These are phyloP conservation scores for Protonibea diacanthus DNA, from an alignment of 2,797 vertebrate genomes.

Conservation along the genomic window DNA sequence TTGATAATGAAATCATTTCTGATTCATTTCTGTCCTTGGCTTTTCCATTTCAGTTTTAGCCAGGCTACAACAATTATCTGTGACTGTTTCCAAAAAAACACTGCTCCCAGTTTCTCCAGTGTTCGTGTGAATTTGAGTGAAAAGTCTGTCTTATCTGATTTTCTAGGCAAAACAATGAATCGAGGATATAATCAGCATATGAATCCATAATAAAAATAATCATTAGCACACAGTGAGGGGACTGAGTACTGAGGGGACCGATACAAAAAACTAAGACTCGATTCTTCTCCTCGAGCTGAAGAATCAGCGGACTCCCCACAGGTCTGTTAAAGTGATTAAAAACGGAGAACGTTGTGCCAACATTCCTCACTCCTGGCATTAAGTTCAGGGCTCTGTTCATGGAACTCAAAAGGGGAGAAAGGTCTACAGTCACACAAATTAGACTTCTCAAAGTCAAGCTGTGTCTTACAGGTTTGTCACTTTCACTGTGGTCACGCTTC, in stretches of 20 bases:
- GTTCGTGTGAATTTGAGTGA: too few relatives aligned
- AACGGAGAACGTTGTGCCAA: not conserved
- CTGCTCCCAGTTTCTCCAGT: not conserved
- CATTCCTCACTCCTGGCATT: not conserved
- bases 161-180: too few relatives aligned
- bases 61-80: not conserved
- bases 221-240: not conserved
- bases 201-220: too few relatives aligned
- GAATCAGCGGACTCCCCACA: not conserved
- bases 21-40: not conserved
- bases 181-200: too few relatives aligned
- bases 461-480: not conserved
- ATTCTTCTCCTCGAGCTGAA: not conserved
- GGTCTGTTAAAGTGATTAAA: constrained; percentile 11
- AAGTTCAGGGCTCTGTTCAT: not conserved
- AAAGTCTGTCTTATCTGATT: too few relatives aligned
- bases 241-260: too few relatives aligned
- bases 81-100: not conserved
- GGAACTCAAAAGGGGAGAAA: not conserved
- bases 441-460: not conserved
- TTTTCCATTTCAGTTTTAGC: not conserved
- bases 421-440: not conserved
- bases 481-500: not conserved
- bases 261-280: not conserved
- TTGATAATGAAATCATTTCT: not conserved